A percentile compares a stretch with the other conserved stretches of the same genome.
phyloP scores from a whole-genome alignment of 2,113 vertebrate species.

The Cavia porcellus region DNA sequence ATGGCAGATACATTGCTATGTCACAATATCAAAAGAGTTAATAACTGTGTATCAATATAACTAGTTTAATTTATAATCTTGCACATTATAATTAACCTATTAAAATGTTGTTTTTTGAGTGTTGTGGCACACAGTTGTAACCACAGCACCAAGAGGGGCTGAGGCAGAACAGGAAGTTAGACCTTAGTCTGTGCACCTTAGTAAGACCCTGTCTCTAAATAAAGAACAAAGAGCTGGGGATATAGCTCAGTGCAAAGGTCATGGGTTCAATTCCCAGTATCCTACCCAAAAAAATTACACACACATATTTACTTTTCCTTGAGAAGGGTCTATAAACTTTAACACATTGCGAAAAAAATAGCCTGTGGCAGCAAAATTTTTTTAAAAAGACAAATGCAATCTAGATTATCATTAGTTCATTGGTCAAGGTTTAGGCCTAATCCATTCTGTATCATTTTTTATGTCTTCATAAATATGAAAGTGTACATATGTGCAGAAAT shows the following conservation, averaged over 20 bases:
- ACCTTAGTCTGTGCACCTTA: not conserved
- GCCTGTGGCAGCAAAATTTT: not conserved
- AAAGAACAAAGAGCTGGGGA: not conserved
- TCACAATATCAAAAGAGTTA: constrained; percentile 50
- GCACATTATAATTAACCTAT: constrained; percentile 6
- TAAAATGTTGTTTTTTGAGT: constrained; percentile 6
- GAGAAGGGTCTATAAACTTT: not conserved
- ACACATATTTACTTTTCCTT: not conserved
- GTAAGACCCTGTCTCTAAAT: not conserved
- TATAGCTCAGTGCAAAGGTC: not conserved
- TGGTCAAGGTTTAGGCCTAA: not conserved
- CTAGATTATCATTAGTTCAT: constrained; percentile 1
- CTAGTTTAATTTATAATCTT: constrained; percentile 46
- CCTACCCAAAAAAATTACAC: not conserved
- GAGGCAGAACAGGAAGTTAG: not conserved
- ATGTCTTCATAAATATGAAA: not conserved
- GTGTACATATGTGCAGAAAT: not conserved
- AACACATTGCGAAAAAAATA: constrained; percentile 24
- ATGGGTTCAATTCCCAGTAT: not conserved
- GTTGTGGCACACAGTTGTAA: not conserved
- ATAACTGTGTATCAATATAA: constrained; percentile 18
- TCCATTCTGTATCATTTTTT: not conserved
- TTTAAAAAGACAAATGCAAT: constrained; percentile 31
- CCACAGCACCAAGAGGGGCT: not conserved
- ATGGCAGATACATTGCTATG: not conserved